Percentiles rank a stretch among this genome's conserved stretches.
These are phyloP conservation scores for Sardinella longiceps DNA, from an alignment of 2,797 vertebrate species.

Conservation along the genomic window DNA sequence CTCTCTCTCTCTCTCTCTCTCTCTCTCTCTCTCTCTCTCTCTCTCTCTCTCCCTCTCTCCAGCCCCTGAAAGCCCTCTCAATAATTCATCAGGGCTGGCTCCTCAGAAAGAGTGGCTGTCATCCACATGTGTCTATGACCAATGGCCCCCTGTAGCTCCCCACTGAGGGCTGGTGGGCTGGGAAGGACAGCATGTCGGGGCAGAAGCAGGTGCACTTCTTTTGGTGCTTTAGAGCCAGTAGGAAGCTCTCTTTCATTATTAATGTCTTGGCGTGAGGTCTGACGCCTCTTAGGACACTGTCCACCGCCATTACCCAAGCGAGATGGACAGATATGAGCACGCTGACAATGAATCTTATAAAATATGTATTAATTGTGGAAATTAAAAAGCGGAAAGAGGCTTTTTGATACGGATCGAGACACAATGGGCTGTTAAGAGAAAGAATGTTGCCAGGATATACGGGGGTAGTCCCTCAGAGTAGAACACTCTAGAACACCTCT, in stretches of 20 bases:
- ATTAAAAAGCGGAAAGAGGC: conserved; percentile 40
- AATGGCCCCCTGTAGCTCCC: conserved; percentile 18
- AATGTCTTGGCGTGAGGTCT: conserved; percentile 30
- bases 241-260: conserved; percentile 30
- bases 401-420: not conserved
- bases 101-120: conserved; percentile 18
- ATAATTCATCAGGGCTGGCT: conserved; percentile 14
- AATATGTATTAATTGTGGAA: conserved; percentile 40
- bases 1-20: not conserved
- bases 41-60: not conserved
- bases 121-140: conserved; percentile 26
- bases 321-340: not conserved
- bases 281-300: not conserved
- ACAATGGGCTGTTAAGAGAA: not conserved
- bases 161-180: not conserved
- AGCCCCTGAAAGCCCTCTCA: conserved; percentile 12
- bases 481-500: conserved; percentile 9
- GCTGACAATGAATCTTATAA: conserved; percentile 34
- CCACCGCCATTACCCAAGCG: not conserved
- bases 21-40: not conserved
- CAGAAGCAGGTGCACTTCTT: conserved; percentile 43
- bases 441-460: not conserved
- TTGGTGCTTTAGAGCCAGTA: not conserved
- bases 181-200: conserved; percentile 29
- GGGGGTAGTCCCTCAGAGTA: not conserved